Evolutionary conservation across 2,797 vertebrate species (phyloP).

Genomic region (Emydoidea blandingii): DNA sequence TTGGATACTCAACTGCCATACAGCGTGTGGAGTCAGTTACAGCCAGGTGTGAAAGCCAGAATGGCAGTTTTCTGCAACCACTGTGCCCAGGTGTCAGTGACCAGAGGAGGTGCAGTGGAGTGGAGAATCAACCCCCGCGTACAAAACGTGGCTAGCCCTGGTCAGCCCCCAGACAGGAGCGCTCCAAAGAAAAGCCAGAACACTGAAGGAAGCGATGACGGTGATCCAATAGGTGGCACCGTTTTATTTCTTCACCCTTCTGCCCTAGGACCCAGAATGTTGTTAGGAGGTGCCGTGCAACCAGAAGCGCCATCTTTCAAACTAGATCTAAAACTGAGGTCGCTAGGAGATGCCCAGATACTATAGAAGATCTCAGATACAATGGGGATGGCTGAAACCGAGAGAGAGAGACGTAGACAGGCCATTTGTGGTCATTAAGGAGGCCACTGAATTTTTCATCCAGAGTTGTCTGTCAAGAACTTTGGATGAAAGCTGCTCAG

Average conservation of each 20-base stretch:
- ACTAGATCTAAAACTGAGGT: neutral
- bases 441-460: conserved; percentile 47
- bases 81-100: neutral
- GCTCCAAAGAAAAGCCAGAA: neutral
- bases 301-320: conserved; percentile 37
- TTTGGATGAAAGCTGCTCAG: neutral
- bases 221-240: rapidly evolving
- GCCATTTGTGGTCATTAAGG: conserved; percentile 50
- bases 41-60: too few relatives aligned
- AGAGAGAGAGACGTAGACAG: conserved; percentile 1
- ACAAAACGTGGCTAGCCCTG: conserved; percentile 32
- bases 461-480: conserved; percentile 10
- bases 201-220: neutral
- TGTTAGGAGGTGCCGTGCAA: neutral
- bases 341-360: neutral
- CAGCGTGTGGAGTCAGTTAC: neutral
- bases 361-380: neutral
- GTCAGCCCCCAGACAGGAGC: neutral
- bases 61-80: neutral
- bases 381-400: conserved; percentile 17
- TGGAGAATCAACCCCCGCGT: neutral
- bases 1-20: neutral
- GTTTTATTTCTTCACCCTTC: conserved; percentile 15
- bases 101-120: neutral
- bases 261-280: too few relatives aligned